These are phyloP conservation scores for Panulirus ornatus DNA, from an alignment of 1,140 invertebrate genomes.

Conservation along the genomic window DNA sequence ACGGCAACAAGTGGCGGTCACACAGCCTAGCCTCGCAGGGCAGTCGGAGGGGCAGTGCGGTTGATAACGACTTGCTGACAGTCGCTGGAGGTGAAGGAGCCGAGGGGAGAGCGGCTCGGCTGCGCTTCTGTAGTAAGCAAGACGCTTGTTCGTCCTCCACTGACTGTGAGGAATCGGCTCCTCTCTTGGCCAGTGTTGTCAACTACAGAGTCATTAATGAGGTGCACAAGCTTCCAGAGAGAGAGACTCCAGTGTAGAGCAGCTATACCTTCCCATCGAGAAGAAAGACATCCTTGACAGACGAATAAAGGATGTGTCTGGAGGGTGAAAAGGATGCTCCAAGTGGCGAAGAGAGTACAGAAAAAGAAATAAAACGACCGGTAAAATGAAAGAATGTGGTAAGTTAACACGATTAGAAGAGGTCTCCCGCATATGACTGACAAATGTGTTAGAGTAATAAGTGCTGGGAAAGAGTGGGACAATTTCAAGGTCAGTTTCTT, in stretches of 20 bases:
- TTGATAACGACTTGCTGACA: constrained; percentile 4
- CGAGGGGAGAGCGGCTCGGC: constrained; percentile 24
- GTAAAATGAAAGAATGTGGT: neutral
- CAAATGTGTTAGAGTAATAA: neutral
- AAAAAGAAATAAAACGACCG: neutral
- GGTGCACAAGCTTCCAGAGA: constrained; percentile 40
- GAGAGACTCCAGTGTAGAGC: constrained; percentile 53
- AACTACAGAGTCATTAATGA: constrained; percentile 60
- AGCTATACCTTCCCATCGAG: neutral
- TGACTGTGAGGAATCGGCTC: constrained; percentile 61
- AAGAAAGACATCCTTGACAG: neutral
- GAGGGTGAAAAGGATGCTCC: neutral
- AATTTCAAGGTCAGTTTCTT: neutral
- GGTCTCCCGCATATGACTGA: neutral
- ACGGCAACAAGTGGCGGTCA: constrained; percentile 27
- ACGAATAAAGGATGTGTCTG: too few relatives aligned
- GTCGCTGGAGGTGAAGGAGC: neutral
- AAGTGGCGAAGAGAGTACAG: neutral
- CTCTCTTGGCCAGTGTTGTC: constrained; percentile 49
- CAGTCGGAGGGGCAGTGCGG: constrained; percentile 30
- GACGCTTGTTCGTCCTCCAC: neutral
- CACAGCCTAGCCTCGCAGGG: constrained; percentile 22
- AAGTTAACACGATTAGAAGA: neutral
- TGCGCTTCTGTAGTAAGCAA: constrained; percentile 45
- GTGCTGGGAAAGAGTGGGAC: neutral